phyloP scores from a whole-genome alignment of 2,888 invertebrate species.

The Apamea sordens region DNA sequence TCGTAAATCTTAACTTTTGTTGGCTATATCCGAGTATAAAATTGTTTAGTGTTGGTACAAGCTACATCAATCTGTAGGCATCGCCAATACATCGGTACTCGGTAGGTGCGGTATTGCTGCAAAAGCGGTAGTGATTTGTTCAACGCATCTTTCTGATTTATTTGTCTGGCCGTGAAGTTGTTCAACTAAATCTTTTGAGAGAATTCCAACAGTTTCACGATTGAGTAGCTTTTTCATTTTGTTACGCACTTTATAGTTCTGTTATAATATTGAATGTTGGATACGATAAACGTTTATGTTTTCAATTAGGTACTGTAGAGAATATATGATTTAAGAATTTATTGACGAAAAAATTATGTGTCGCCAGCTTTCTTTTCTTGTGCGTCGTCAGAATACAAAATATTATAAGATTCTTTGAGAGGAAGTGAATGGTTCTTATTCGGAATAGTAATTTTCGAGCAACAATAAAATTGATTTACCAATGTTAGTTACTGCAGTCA shows the following conservation, averaged over 20 bases:
- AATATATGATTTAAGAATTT: slow-evolving; percentile 47
- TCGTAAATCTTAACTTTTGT: slow-evolving; percentile 87
- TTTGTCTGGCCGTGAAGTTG: slow-evolving; percentile 76
- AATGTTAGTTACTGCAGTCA: neutral
- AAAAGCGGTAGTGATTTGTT: slow-evolving; percentile 79
- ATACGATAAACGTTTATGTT: slow-evolving; percentile 43
- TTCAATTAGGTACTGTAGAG: slow-evolving; percentile 46
- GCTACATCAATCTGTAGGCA: slow-evolving; percentile 78
- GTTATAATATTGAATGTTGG: slow-evolving; percentile 5
- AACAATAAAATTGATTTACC: neutral
- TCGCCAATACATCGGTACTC: slow-evolving; percentile 66
- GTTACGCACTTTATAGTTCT: slow-evolving; percentile 32
- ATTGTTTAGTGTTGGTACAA: slow-evolving; percentile 82
- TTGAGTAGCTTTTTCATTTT: slow-evolving; percentile 51
- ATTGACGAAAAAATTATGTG: slow-evolving; percentile 13
- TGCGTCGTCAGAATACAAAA: slow-evolving; percentile 34
- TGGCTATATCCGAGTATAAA: slow-evolving; percentile 82
- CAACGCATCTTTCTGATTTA: slow-evolving; percentile 84
- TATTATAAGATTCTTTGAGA: slow-evolving; percentile 19
- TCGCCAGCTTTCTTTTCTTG: slow-evolving; percentile 10
- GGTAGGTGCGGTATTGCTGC: slow-evolving; percentile 56
- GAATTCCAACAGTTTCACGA: slow-evolving; percentile 45
- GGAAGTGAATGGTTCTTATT: neutral
- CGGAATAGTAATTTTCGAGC: slow-evolving; percentile 8
- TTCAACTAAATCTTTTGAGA: slow-evolving; percentile 54